These are phyloP conservation scores for Polylopha cassiicola DNA, from an alignment of 2,888 invertebrate genomes.

Conservation along the genomic window DNA sequence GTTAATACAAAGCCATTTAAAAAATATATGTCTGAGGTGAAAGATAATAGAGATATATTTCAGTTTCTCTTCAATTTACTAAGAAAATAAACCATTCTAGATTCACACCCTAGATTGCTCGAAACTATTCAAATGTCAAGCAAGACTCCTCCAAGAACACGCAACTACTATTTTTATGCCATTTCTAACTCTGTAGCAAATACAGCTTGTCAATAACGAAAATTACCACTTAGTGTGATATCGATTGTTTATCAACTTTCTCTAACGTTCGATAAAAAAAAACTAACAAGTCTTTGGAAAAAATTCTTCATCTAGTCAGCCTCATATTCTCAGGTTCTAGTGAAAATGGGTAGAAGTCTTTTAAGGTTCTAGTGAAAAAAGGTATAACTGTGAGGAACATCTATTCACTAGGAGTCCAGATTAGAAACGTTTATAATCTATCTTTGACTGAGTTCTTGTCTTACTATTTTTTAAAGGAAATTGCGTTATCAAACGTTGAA, in stretches of 20 bases:
- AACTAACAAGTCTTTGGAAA: no score
- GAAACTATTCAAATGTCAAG: slow-evolving; percentile 26
- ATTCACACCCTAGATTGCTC: slow-evolving; percentile 16
- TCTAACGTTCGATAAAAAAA: no score
- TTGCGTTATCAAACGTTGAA: neutral
- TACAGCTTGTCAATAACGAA: slow-evolving; percentile 22
- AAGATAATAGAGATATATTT: slow-evolving; percentile 11
- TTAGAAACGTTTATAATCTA: no score
- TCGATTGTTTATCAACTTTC: slow-evolving; percentile 13
- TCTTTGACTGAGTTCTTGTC: no score
- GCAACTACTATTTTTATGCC: slow-evolving; percentile 22
- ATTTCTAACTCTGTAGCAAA: slow-evolving; percentile 23
- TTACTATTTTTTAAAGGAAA: no score
- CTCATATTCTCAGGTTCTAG: no score
- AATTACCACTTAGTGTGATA: slow-evolving; percentile 15
- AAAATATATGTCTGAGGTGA: slow-evolving; percentile 2
- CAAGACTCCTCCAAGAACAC: slow-evolving; percentile 18
- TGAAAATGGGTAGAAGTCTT: no score
- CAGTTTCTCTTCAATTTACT: slow-evolving; percentile 20
- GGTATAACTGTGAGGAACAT: no score
- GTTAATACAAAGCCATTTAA: neutral
- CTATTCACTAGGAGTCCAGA: no score
- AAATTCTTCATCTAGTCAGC: no score
- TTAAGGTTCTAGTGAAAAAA: no score
- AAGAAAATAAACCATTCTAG: slow-evolving; percentile 19